Conservation (phyloP, 1,140 invertebrate genomes). For the Bombus confusus region DNA sequence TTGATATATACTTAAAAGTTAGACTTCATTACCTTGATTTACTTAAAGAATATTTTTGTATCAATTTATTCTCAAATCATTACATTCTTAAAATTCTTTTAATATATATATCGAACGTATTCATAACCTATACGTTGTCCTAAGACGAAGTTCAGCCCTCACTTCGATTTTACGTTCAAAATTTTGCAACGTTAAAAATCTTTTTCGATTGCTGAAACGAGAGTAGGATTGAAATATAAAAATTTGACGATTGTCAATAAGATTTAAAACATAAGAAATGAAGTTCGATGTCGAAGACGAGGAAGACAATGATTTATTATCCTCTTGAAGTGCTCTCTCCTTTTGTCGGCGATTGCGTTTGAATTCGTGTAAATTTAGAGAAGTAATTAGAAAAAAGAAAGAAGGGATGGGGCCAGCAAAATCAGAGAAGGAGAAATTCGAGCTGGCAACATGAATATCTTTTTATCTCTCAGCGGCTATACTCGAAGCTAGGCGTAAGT, state of each 20-base stretch:
- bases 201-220: too few relatives aligned
- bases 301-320: slow-evolving; percentile 20
- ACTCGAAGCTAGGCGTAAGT: slow-evolving; percentile 44
- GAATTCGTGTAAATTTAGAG: slow-evolving; percentile 24
- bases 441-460: slow-evolving; percentile 49
- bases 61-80: too few relatives aligned
- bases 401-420: not conserved
- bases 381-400: slow-evolving; percentile 20
- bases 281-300: not conserved
- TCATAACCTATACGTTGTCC: too few relatives aligned
- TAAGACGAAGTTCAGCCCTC: too few relatives aligned
- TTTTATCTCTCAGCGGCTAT: slow-evolving; percentile 29
- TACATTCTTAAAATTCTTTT: not conserved
- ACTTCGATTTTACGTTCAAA: too few relatives aligned
- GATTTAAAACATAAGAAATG: not conserved
- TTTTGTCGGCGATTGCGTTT: slow-evolving; percentile 7
- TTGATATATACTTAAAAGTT: too few relatives aligned
- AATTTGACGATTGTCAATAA: not conserved
- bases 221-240: not conserved
- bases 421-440: slow-evolving; percentile 22
- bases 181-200: too few relatives aligned
- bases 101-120: not conserved
- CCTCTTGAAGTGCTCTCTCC: too few relatives aligned
- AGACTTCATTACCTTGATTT: too few relatives aligned
- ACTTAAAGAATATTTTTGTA: too few relatives aligned